These are phyloP conservation scores for Anticlea derivata DNA, from an alignment of 2,888 invertebrate species.

Conservation along the genomic window DNA sequence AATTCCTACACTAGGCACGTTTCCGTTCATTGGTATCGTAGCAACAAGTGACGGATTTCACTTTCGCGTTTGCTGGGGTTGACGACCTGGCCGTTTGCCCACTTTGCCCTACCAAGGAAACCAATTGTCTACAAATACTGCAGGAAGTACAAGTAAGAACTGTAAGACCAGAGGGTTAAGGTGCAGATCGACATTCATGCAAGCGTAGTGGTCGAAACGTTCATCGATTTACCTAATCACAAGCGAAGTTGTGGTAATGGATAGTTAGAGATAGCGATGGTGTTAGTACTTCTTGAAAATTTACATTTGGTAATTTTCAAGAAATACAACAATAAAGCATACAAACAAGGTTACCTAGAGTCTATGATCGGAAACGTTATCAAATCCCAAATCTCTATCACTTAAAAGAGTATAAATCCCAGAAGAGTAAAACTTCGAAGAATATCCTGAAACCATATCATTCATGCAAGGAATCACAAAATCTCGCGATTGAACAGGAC, in stretches of 20 bases:
- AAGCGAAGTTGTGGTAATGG: conserved; percentile 42
- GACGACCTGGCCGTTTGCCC: conserved; percentile 54
- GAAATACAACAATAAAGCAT: too few species aligned
- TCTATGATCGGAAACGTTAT: too few species aligned
- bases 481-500: too few species aligned
- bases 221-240: conserved; percentile 48
- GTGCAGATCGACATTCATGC: conserved; percentile 18
- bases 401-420: too few species aligned
- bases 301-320: too few species aligned
- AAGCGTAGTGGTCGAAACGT: conserved; percentile 27
- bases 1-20: conserved; percentile 53
- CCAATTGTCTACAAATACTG: conserved; percentile 44
- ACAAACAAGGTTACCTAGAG: too few species aligned
- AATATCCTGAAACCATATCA: too few species aligned
- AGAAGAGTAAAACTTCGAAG: too few species aligned
- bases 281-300: conserved; percentile 20
- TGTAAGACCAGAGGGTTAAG: conserved; percentile 32
- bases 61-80: conserved; percentile 63
- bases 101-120: conserved; percentile 43
- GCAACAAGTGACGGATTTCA: conserved; percentile 74
- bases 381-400: too few species aligned
- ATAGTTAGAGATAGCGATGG: conserved; percentile 34
- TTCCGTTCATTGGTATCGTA: conserved; percentile 54
- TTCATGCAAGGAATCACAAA: too few species aligned
- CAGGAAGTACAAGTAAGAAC: conserved; percentile 27